Conservation (phyloP, 2,888 invertebrate genomes). For the Amiota communis region DNA sequence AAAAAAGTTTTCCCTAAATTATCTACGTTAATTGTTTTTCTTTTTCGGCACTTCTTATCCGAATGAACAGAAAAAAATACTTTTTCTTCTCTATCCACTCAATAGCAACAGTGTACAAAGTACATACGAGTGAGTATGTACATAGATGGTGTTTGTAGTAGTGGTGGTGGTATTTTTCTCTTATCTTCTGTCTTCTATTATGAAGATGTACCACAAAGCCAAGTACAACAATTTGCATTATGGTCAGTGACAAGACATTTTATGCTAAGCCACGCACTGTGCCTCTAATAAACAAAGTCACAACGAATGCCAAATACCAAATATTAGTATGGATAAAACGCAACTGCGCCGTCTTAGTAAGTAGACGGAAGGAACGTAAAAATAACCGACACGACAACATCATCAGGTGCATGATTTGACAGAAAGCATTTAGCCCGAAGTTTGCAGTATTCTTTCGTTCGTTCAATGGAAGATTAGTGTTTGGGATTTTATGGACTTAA, state of each 20-base stretch:
- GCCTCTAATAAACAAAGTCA: background rate
- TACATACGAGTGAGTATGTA: too few species aligned
- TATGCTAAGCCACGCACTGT: background rate
- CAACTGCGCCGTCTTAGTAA: background rate
- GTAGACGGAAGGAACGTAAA: background rate
- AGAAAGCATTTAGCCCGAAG: slow-evolving; percentile 63
- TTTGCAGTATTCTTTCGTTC: slow-evolving; percentile 33
- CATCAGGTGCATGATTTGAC: slow-evolving; percentile 70
- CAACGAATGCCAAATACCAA: background rate
- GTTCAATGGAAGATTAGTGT: slow-evolving; percentile 55
- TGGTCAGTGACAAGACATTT: slow-evolving; percentile 19
- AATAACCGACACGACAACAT: slow-evolving; percentile 54
- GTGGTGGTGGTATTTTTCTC: too few species aligned
- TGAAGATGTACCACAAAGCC: too few species aligned
- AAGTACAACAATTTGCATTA: slow-evolving; percentile 25
- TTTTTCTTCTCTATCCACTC: slow-evolving; percentile 5
- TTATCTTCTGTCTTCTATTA: too few species aligned
- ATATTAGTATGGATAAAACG: background rate
- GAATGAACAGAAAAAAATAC: background rate
- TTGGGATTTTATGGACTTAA: slow-evolving; percentile 63
- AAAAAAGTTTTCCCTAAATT: slow-evolving; percentile 57
- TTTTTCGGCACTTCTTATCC: slow-evolving; percentile 54
- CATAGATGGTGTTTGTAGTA: too few species aligned
- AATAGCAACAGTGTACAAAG: too few species aligned
- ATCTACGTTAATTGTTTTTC: slow-evolving; percentile 65